Evolutionary conservation across 2,888 invertebrate genomes (phyloP).

Genomic region (Platycheirus albimanus): DNA sequence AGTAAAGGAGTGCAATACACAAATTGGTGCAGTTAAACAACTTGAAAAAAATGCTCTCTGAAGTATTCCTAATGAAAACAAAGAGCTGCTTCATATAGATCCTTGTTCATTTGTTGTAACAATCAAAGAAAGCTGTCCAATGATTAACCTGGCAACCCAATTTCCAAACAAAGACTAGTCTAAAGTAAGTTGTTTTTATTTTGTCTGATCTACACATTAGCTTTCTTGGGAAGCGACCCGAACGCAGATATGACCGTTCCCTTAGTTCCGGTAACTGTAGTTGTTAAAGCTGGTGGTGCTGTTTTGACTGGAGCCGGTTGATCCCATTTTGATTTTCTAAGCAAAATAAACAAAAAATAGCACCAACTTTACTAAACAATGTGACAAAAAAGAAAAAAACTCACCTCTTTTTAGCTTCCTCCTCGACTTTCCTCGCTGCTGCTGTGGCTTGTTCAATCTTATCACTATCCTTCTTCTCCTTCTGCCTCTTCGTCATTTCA

Average conservation of each 20-base stretch:
- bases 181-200: no score
- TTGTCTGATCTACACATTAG: conserved; percentile 75
- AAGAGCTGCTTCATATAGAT: no score
- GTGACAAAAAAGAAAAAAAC: background rate
- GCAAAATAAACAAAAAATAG: no score
- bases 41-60: no score
- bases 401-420: conserved; percentile 90
- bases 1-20: no score
- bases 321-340: conserved; percentile 95
- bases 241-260: conserved; percentile 96
- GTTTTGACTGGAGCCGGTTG: conserved; percentile 89
- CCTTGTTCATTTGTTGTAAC: no score
- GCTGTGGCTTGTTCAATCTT: conserved; percentile 92
- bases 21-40: no score
- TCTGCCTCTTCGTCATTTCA: conserved; percentile 96
- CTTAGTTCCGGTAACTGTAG: conserved; percentile 93
- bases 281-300: conserved; percentile 89
- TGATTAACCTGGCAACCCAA: no score
- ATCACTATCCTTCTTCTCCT: conserved; percentile 92
- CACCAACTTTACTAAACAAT: no score
- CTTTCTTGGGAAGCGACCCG: conserved; percentile 93
- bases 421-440: conserved; percentile 86
- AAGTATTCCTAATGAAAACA: no score
- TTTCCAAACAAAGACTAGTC: no score
- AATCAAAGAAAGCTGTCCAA: no score